Evolutionary conservation across 30 jellyfish, hydroid and myxozoan genomes (phyloP), one percentile per base, ranked within the genome.

Genomic region (Sanderia malayensis): DNA sequence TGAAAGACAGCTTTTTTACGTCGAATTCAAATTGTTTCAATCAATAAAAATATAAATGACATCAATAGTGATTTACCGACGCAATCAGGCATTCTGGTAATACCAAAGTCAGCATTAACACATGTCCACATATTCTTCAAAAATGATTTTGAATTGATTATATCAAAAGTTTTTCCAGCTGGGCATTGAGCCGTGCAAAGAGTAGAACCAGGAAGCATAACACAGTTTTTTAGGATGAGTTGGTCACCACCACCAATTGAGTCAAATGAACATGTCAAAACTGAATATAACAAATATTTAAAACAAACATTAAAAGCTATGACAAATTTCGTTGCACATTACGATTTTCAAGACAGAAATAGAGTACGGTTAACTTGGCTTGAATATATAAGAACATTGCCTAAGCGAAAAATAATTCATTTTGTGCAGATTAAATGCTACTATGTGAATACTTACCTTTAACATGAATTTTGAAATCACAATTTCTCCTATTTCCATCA

Each of bases 391-490:
- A n/a, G n/a, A n/a, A n/a, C n/a, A n/a, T n/a, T n/a, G n/a, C n/a
- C n/a, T n/a, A n/a, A n/a, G n/a, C n/a, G n/a, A n/a, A n/a, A n/a
- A n/a, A n/a, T n/a, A n/a, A n/a, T n/a, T n/a, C n/a, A n/a, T n/a
- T n/a, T n/a, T n/a, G n/a, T n/a, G n/a, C n/a, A n/a, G n/a, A n/a
- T n/a, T n/a, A n/a, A n/a, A n/a, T n/a, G n/a, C n/a, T n/a, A n/a
- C n/a, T n/a, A n/a, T n/a, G n/a, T n/a, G n/a, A n/a, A n/a, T n/a
- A 11, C 21, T 25, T 52, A 86, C 96, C 73, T 49, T 61, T 72
- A 75, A 86, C 83, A 64, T 71, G 77, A 15, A 86, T 87, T 25
- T 31, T 45, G 80, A 86, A 86, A 31, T 57, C 25, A 83, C 96
- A 86, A 1, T 44, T 24, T 21, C 68, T 81, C 46, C 22, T 31